A percentile compares a stretch with the other conserved stretches of the same genome.
Evolutionary conservation across 1,140 invertebrate species (phyloP).

Genomic region (Drosophila mauritiana): DNA sequence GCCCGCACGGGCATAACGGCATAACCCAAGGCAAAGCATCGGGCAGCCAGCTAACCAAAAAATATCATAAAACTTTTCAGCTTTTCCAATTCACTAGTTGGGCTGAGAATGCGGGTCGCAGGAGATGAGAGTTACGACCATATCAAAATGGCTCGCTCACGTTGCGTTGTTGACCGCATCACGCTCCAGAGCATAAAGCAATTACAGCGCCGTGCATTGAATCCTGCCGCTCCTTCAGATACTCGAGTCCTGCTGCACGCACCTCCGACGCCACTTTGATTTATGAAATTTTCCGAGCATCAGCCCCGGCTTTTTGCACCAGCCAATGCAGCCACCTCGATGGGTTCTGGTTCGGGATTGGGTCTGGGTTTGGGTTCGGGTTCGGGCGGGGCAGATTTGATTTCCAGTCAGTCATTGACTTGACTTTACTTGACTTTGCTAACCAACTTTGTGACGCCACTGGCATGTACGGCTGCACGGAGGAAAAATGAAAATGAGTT

Average conservation of each 20-base stretch:
- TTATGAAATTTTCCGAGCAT: conserved; percentile 69
- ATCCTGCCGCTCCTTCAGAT: conserved; percentile 36
- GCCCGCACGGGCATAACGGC: not conserved
- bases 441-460: conserved; percentile 37
- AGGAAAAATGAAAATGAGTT: conserved; percentile 15
- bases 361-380: not conserved
- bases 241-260: conserved; percentile 15
- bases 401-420: conserved; percentile 51
- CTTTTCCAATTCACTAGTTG: conserved; percentile 50
- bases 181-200: conserved; percentile 78
- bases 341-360: not conserved
- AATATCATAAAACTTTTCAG: conserved; percentile 79
- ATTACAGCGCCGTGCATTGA: conserved; percentile 74
- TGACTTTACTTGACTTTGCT: conserved; percentile 41
- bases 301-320: conserved; percentile 16
- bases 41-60: conserved; percentile 50
- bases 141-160: conserved; percentile 70
- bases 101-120: not conserved
- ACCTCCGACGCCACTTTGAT: conserved; percentile 55
- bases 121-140: conserved; percentile 33
- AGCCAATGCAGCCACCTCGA: conserved; percentile 9
- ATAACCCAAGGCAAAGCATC: conserved; percentile 49
- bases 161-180: conserved; percentile 77
- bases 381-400: conserved; percentile 28
- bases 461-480: conserved; percentile 17